Percentiles rank a stretch among this genome's conserved stretches.
Conservation (phyloP, 1,140 invertebrate species). For the Hylaeus anthracinus region DNA sequence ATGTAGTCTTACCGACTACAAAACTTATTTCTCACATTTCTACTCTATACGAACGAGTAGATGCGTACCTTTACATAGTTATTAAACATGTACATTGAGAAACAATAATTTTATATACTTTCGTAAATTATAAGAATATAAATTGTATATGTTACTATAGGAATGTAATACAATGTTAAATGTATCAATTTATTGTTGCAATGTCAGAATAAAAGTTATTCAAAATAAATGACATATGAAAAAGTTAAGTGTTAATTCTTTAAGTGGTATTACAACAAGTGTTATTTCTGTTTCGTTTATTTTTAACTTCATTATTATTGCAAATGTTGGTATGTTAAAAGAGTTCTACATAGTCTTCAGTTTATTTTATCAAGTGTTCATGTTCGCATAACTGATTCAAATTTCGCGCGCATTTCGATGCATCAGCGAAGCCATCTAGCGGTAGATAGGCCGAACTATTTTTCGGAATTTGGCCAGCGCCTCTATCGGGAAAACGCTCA, state of each 20-base stretch:
- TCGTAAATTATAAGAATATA: slow-evolving; percentile 54
- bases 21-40: not conserved
- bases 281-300: too few species aligned
- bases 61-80: slow-evolving; percentile 35
- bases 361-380: too few species aligned
- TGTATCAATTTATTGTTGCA: slow-evolving; percentile 53
- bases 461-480: too few species aligned
- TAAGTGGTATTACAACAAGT: too few species aligned
- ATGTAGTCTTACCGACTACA: slow-evolving; percentile 8
- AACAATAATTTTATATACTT: slow-evolving; percentile 57
- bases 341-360: too few species aligned
- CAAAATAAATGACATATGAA: slow-evolving; percentile 44
- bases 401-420: too few species aligned
- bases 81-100: slow-evolving; percentile 45
- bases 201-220: slow-evolving; percentile 47
- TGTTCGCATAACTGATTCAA: too few species aligned
- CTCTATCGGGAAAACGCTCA: too few species aligned
- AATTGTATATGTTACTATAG: slow-evolving; percentile 49
- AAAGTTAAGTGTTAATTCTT: not conserved
- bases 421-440: too few species aligned
- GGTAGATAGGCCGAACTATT: too few species aligned
- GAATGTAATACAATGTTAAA: slow-evolving; percentile 41
- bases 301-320: too few species aligned
- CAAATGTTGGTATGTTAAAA: too few species aligned
- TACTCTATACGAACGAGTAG: not conserved